These are phyloP conservation scores for Phasia obesa DNA, from an alignment of 2,888 invertebrate species.

Conservation along the genomic window DNA sequence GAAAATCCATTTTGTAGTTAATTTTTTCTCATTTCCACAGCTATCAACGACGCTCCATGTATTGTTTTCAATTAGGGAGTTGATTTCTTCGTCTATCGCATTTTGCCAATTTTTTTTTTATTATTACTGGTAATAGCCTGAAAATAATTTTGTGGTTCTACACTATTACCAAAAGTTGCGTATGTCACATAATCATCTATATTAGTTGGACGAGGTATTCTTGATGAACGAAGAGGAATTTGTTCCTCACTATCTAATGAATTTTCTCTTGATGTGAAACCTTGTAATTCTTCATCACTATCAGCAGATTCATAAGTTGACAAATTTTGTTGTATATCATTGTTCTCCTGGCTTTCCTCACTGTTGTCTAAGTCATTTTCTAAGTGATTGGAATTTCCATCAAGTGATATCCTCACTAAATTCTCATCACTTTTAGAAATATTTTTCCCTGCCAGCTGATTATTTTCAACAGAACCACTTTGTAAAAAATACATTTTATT, in stretches of 20 bases:
- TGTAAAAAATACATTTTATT: not conserved
- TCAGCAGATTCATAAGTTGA: not conserved
- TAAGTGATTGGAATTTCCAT: too few relatives aligned
- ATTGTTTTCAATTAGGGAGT: not conserved
- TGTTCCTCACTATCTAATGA: slow-evolving; percentile 1
- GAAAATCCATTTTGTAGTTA: not conserved
- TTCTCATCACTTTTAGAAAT: not conserved
- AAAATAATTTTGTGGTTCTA: too few relatives aligned
- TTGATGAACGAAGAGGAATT: not conserved
- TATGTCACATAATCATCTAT: slow-evolving; percentile 11
- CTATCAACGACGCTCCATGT: too few relatives aligned
- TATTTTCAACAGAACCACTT: not conserved
- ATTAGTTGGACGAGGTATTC: slow-evolving; percentile 11
- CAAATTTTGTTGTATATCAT: not conserved
- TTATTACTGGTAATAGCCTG: too few relatives aligned
- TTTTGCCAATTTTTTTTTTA: not conserved
- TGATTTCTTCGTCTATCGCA: slow-evolving; percentile 7
- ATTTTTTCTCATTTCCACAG: not conserved
- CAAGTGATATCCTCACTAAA: slow-evolving; percentile 4
- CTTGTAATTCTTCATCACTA: slow-evolving; percentile 1
- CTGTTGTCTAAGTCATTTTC: too few relatives aligned
- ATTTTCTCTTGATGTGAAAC: slow-evolving; percentile 16
- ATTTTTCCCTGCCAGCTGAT: not conserved
- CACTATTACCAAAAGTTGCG: too few relatives aligned
- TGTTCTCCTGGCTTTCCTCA: too few relatives aligned